phyloP scores from a whole-genome alignment of 2,797 vertebrate genomes.

The Anisognathus igniventris region DNA sequence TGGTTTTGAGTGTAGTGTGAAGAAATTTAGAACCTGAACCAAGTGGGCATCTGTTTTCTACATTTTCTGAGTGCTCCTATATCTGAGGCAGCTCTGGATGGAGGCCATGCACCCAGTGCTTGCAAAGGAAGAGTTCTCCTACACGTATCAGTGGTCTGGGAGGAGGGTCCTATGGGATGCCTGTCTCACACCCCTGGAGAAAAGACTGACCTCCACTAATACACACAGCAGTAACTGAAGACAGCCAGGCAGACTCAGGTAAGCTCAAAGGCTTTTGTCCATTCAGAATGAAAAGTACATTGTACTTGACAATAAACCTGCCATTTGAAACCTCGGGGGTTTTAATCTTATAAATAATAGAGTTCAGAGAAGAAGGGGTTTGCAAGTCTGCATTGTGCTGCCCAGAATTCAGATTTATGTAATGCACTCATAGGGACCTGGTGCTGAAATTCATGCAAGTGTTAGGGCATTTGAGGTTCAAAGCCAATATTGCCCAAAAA shows the following conservation, averaged over 20 bases:
- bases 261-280: constrained; percentile 54
- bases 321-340: constrained; percentile 66
- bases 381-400: constrained; percentile 47
- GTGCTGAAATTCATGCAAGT: constrained; percentile 36
- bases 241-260: constrained; percentile 22
- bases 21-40: background rate
- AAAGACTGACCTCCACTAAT: background rate
- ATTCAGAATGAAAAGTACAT: constrained; percentile 58
- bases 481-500: constrained; percentile 48
- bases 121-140: background rate
- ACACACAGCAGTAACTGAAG: background rate
- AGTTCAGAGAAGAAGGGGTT: constrained; percentile 43
- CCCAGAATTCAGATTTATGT: constrained; percentile 70
- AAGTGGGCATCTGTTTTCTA: background rate
- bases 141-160: background rate
- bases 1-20: background rate
- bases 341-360: constrained; percentile 69
- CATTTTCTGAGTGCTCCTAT: background rate
- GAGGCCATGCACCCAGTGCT: background rate
- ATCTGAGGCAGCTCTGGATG: background rate
- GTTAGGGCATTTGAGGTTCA: background rate
- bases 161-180: background rate
- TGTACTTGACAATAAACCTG: constrained; percentile 68
- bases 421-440: background rate
- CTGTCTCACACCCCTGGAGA: constrained; percentile 13